Base-by-base conservation (phyloP, 2,113 vertebrate species). In the Bufo bufo region DNA sequence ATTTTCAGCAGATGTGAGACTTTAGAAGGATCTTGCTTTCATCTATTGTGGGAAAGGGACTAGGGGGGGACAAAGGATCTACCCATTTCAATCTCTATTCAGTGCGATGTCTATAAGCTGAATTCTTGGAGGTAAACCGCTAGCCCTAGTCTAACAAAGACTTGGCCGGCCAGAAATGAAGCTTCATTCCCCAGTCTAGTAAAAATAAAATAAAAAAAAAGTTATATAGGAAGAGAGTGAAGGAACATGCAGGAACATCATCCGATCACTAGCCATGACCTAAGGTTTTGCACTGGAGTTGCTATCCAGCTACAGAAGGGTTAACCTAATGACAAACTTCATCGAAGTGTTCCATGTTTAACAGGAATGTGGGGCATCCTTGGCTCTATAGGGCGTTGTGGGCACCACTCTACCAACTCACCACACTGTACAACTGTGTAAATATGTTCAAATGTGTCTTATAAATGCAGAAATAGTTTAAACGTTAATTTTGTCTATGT, bases 401-500 rank as follows among this genome's bases (percentile, higher is more conserved):
- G 92, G 10, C 59, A 49, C 20, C 59, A n/a, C 45, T 83, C 19
- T 84, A 54, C n/a, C 82, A 54, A 71, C 90, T 71, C 91, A 95
- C 95, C 6, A 75, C 50, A 75, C 72, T 75, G 72, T 95, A 95
- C 95, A 95, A 96, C 96, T 92, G 91, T 95, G 95, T 96, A 96
- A 94, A 96, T 97, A 95, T 95, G 96, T 97, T 96, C 95, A 97
- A 94, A 97, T 96, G 96, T 96, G 95, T 96, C 94, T 94, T 96
- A 96, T 95, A 94, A 95, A 97, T 97, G 96, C 96, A 96, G 93
- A 96, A 95, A 95, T 95, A 95, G 95, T 95, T 95, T 94, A 93
- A 94, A 94, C 96, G 95, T 96, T 96, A 95, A 94, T 95, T 94
- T 96, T 97, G 94, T 96, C 94, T 96, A 93, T 95, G 96, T 95